Conservation (phyloP, 2,797 vertebrate species). For the Paedocypris micromegethes region DNA sequence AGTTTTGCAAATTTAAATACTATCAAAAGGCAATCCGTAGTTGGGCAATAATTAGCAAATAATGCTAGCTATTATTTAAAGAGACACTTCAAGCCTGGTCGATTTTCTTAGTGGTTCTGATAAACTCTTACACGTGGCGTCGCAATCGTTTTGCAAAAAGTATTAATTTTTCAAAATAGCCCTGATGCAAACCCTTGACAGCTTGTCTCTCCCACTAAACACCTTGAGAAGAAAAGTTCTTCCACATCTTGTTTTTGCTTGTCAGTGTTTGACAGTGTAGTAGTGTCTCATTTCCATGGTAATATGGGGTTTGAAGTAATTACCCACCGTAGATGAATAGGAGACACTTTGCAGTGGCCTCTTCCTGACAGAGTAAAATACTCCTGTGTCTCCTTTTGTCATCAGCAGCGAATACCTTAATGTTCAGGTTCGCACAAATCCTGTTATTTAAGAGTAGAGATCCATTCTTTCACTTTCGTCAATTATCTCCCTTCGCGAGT, state of each 20-base stretch:
- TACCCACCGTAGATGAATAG: slow-evolving; percentile 79
- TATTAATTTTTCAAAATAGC: slow-evolving; percentile 5
- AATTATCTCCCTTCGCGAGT: slow-evolving; percentile 58
- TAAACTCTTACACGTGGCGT: no score
- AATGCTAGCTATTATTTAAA: no score
- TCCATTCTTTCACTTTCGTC: slow-evolving; percentile 61
- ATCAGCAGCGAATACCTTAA: slow-evolving; percentile 87
- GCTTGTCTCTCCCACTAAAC: slow-evolving; percentile 24
- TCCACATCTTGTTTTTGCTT: slow-evolving; percentile 65
- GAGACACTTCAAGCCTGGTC: no score
- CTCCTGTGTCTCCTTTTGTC: slow-evolving; percentile 81
- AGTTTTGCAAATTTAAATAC: no score
- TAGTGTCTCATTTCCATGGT: slow-evolving; percentile 85
- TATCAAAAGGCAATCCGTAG: no score
- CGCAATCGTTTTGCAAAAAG: background rate
- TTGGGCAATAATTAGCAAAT: no score
- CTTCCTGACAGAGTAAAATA: slow-evolving; percentile 87
- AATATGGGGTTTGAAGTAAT: slow-evolving; percentile 88
- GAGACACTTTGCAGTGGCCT: slow-evolving; percentile 78
- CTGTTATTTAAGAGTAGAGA: slow-evolving; percentile 63
- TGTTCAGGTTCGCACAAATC: slow-evolving; percentile 52
- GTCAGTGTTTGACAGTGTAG: slow-evolving; percentile 75
- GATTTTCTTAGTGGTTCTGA: no score
- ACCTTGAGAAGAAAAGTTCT: slow-evolving; percentile 43
- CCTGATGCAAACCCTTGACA: slow-evolving; percentile 11